Evolutionary conservation across 2,113 vertebrate species (phyloP), one percentile per base, ranked within the genome.

Genomic region (Bufo gargarizans): DNA sequence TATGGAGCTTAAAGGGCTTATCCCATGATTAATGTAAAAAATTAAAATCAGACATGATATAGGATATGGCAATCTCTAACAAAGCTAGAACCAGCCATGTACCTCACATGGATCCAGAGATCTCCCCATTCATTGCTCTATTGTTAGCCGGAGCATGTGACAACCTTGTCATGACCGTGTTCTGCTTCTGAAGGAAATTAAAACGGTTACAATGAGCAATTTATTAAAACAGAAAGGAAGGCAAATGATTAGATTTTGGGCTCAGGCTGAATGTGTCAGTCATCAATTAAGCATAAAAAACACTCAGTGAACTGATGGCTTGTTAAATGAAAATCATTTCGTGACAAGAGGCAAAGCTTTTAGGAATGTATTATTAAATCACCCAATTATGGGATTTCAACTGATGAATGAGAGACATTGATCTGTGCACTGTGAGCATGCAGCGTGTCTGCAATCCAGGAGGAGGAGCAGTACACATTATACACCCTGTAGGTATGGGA

Each of bases 251-350:
- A 61, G 56, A 77, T 77, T 86, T 86, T 61, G 69, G 69, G 84
- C 71, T 76, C 56, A 14, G 84, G 49, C 71, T 67, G 58, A 17
- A 79, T 65, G 49, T 86, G 67, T 82, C 67, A 72, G 79, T 88
- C 69, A 88, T 82, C 78, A 88, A 82, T 88, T 82, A 88, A 49
- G 86, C 50, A 88, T 82, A 82, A 82, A 82, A 88, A 88, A 88
- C 45, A 72, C 63, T 82, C 69, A 16, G 43, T 82, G 77, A 76
- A 74, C 67, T 76, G 86, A 82, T 82, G 78, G 79, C 79, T 82
- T 61, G 86, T 88, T 88, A 82, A 88, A 82, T 88, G 86, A 82
- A 88, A 82, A 88, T 88, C 86, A 88, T 88, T 88, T 88, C 86
- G 79, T 74, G 86, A 82, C 86, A 74, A 82, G 86, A 82, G 78